These are phyloP conservation scores for Phyllostomus hastatus DNA, from an alignment of 2,113 vertebrate genomes.

Conservation along the genomic window DNA sequence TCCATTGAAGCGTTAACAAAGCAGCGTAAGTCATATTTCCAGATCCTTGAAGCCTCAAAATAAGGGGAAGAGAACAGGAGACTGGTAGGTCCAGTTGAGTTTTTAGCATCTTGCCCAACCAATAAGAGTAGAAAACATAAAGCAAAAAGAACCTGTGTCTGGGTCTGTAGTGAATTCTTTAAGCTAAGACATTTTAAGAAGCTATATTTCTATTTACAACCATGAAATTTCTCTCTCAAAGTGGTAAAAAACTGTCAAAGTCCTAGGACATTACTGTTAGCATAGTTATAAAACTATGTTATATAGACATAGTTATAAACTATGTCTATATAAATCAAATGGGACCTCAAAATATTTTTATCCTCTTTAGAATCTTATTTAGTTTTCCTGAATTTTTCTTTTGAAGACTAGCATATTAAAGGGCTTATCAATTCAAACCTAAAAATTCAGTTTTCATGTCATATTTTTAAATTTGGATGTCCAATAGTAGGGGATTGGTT, in stretches of 20 bases:
- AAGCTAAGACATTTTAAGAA: slow-evolving; percentile 18
- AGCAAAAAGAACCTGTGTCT: background rate
- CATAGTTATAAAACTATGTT: too few species aligned
- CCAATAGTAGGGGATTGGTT: background rate
- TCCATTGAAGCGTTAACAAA: background rate
- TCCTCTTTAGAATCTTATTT: background rate
- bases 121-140: background rate
- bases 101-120: background rate
- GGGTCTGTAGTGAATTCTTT: background rate
- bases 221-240: slow-evolving; percentile 42
- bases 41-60: background rate
- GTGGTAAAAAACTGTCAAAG: background rate
- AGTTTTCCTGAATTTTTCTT: slow-evolving; percentile 1
- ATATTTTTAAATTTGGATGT: background rate
- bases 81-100: background rate
- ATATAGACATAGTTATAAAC: too few species aligned
- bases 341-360: background rate
- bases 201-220: background rate
- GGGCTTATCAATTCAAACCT: background rate
- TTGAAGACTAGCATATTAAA: background rate
- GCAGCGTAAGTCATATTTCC: background rate
- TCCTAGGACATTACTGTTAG: background rate
- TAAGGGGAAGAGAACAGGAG: background rate
- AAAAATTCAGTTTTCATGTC: background rate
- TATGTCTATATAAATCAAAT: background rate